Base-by-base conservation (phyloP, 2,113 vertebrate species). In the Sceloporus tristichus region DNA sequence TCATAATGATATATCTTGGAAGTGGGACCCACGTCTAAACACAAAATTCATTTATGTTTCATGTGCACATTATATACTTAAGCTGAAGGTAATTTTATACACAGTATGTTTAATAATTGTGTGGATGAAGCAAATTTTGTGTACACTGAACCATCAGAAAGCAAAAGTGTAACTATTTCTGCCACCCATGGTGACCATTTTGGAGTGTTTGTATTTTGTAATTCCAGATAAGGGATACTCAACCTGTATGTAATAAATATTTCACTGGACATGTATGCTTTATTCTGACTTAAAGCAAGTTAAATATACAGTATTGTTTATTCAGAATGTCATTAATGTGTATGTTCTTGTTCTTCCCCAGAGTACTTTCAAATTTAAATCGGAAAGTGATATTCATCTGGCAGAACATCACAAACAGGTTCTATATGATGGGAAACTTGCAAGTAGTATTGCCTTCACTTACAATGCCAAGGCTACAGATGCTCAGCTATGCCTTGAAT, bases 311-410 rank as follows among this genome's bases (percentile, higher is more conserved):
- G 21, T 66, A 40, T 79, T 42, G 66, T 53, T 27, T 16, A 53
- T 75, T 62, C 59, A 62, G 11, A 62, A 18, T 62, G 59, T 62
- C 59, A 16, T 21, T 92, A 62, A 91, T 92, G 79, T 48, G 85
- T 40, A 34, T 48, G 48, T 48, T 84, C 75, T 29, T 85, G 85
- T 38, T 90, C 88, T 94, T 75, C 89, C 77, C 40, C 97, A 99
- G 99, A 99, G 99, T 97, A 99, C 99, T 5, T 99, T 99, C 93
- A 99, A 99, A 93, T 99, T 99, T 93, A 99, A 99, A 93, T 99
- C 99, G 0, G 99, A 99, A 95, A 99, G 99, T 90, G 99, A 99
- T 92, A 99, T 99, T 95, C 99, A 99, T 95, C 97, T 99, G 96
- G 99, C 99, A 1, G 99, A 99, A 95, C 99, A 99, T 93, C 99